Percentiles rank a stretch among this genome's conserved stretches.
These are phyloP conservation scores for Clivina fossor DNA, from an alignment of 2,888 invertebrate genomes.

Conservation along the genomic window DNA sequence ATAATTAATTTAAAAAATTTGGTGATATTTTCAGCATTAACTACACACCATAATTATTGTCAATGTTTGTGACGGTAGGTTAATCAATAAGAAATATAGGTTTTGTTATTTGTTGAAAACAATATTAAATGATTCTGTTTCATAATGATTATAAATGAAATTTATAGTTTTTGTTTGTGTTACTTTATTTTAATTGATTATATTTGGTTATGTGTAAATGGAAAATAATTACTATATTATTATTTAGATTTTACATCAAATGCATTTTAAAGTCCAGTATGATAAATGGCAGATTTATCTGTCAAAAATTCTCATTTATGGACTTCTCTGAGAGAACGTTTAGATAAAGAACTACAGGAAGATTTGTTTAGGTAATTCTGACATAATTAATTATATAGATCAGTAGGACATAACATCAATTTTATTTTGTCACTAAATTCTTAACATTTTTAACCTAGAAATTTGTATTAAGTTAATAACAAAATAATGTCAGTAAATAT, in stretches of 20 bases:
- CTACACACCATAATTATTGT: constrained; percentile 18
- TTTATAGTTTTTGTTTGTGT: no score
- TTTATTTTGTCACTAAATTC: constrained; percentile 6
- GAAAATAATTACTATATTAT: not conserved
- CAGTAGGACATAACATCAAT: not conserved
- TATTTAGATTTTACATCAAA: constrained; percentile 26
- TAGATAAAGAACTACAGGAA: constrained; percentile 26
- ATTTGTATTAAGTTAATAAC: no score
- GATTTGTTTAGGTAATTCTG: constrained; percentile 17
- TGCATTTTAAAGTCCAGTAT: constrained; percentile 24
- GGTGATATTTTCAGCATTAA: constrained; percentile 19
- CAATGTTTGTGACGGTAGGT: constrained; percentile 33
- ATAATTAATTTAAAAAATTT: constrained; percentile 13
- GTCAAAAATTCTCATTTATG: constrained; percentile 13
- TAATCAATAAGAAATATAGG: constrained; percentile 30
- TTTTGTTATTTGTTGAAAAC: constrained; percentile 11
- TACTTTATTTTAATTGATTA: no score
- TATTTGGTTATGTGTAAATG: not conserved
- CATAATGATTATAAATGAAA: not conserved
- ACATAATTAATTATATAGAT: not conserved
- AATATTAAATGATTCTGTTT: constrained; percentile 2
- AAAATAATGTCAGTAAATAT: no score
- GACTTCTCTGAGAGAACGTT: constrained; percentile 20
- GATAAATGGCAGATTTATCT: constrained; percentile 25
- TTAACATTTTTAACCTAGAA: no score